These are phyloP conservation scores for Hassar affinis DNA, from an alignment of 2,113 vertebrate genomes.

Conservation along the genomic window DNA sequence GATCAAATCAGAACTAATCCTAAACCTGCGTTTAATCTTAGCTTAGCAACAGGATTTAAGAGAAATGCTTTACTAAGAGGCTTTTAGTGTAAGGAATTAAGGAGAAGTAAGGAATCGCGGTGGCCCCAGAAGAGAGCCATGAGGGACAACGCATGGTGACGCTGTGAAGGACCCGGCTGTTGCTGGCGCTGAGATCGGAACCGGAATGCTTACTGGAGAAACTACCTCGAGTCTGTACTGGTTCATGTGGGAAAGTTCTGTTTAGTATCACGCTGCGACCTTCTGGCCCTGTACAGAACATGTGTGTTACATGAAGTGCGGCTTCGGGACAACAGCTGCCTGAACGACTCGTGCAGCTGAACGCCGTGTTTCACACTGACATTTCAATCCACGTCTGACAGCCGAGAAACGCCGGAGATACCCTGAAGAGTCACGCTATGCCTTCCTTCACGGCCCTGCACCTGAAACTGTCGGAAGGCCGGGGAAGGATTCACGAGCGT, in stretches of 20 bases:
- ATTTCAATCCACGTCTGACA: not conserved
- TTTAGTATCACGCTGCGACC: not conserved
- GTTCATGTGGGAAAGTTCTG: not conserved
- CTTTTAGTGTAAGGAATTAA: not conserved
- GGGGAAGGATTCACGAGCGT: not conserved
- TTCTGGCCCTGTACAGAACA: constrained; percentile 14
- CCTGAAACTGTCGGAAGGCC: not conserved
- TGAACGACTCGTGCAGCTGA: constrained; percentile 8
- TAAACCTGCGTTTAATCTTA: constrained; percentile 1
- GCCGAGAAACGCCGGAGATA: not conserved
- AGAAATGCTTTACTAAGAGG: not conserved
- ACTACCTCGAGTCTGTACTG: too few relatives aligned
- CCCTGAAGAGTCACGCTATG: not conserved
- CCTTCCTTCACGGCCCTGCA: not conserved
- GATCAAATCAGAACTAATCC: not conserved
- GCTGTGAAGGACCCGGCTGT: not conserved
- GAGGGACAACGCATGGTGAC: not conserved
- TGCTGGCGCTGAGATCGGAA: not conserved
- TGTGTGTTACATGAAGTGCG: not conserved
- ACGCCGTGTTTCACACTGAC: constrained; percentile 24
- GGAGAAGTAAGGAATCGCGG: too few relatives aligned
- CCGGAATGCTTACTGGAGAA: not conserved
- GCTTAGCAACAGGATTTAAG: not conserved
- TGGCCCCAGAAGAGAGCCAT: not conserved
- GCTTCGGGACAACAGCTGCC: constrained; percentile 11